These are phyloP conservation scores for Rhyacophila evoluta DNA, from an alignment of 2,888 invertebrate species.

Conservation along the genomic window DNA sequence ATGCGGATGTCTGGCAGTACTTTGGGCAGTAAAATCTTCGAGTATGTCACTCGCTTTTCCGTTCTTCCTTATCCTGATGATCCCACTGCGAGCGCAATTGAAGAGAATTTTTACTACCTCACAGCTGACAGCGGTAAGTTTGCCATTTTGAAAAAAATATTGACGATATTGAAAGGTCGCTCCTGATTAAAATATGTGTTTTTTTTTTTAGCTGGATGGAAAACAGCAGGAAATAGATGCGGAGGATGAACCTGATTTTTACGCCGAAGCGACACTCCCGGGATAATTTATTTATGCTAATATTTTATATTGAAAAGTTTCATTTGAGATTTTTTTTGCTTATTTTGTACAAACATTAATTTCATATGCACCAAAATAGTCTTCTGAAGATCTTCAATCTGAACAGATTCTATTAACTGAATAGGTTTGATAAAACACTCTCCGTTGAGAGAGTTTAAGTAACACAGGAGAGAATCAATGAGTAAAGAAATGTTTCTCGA, in stretches of 20 bases:
- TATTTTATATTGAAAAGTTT: neutral
- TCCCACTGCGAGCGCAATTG: slow-evolving; percentile 85
- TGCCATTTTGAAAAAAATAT: too few relatives aligned
- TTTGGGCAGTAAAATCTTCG: slow-evolving; percentile 93
- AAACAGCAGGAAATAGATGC: slow-evolving; percentile 82
- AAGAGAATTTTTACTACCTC: slow-evolving; percentile 80
- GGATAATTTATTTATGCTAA: slow-evolving; percentile 66
- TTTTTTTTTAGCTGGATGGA: slow-evolving; percentile 81
- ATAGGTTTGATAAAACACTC: too few relatives aligned
- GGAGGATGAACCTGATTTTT: slow-evolving; percentile 94
- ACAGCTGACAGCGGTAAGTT: slow-evolving; percentile 86
- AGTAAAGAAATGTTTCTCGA: too few relatives aligned
- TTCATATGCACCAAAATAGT: too few relatives aligned
- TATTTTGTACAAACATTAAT: too few relatives aligned
- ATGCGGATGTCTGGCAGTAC: slow-evolving; percentile 78
- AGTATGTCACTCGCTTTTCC: slow-evolving; percentile 91
- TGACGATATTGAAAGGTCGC: too few relatives aligned
- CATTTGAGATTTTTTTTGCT: neutral
- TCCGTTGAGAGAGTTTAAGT: too few relatives aligned
- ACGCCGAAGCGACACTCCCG: slow-evolving; percentile 89
- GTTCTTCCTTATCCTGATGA: slow-evolving; percentile 92
- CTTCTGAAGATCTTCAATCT: too few relatives aligned
- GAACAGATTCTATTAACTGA: too few relatives aligned
- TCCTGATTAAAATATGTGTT: too few relatives aligned
- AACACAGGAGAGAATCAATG: too few relatives aligned